Conservation (phyloP, 2,888 invertebrate genomes). For the Serripes groenlandicus region DNA sequence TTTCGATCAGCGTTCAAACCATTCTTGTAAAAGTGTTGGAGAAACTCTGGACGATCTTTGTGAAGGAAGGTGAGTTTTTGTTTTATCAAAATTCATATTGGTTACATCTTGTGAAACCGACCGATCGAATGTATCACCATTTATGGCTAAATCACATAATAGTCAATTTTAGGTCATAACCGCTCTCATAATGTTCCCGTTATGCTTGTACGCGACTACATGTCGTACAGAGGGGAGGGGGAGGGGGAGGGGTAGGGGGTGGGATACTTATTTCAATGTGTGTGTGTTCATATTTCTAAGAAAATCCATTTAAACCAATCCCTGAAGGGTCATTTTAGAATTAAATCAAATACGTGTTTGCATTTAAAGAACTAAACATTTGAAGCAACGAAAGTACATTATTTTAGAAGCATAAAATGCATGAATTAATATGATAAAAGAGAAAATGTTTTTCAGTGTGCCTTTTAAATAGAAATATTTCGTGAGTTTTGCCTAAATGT, state of each 20-base stretch:
- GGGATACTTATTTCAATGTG: no score
- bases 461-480: no score
- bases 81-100: background rate
- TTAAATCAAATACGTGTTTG: no score
- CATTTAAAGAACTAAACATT: no score
- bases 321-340: no score
- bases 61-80: constrained; percentile 32
- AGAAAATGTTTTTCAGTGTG: no score
- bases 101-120: background rate
- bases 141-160: background rate
- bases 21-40: constrained; percentile 21
- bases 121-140: background rate
- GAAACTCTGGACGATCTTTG: constrained; percentile 45
- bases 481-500: no score
- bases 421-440: no score
- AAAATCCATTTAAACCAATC: no score
- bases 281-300: no score
- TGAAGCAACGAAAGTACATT: no score
- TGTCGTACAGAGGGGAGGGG: background rate
- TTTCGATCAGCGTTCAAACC: background rate
- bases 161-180: background rate
- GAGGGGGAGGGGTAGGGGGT: background rate
- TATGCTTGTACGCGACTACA: background rate
- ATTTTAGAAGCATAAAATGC: no score
- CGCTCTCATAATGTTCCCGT: background rate